These are phyloP conservation scores for Gymnopithys bicolor DNA, from an alignment of 2,797 vertebrate species.

Conservation along the genomic window DNA sequence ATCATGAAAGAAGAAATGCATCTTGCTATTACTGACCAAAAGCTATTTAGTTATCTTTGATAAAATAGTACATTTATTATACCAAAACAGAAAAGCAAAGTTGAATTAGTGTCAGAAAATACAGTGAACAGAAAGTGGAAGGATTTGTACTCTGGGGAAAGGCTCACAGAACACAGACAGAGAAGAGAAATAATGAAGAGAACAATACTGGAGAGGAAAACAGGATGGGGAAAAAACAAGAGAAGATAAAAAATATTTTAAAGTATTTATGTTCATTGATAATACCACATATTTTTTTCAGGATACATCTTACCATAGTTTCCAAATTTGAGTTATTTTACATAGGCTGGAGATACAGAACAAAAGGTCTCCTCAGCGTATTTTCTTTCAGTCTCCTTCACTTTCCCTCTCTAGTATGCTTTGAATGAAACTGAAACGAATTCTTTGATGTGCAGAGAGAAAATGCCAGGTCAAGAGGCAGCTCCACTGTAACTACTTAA, in stretches of 20 bases:
- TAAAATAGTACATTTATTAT: background rate
- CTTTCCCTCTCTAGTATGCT: background rate
- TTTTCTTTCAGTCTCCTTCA: background rate
- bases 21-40: background rate
- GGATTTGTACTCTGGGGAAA: background rate
- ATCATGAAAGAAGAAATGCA: background rate
- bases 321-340: background rate
- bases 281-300: background rate
- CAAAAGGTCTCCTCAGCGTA: background rate
- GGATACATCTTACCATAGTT: background rate
- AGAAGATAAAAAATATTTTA: background rate
- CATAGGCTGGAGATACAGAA: background rate
- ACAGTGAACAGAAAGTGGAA: background rate
- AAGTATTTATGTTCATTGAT: background rate
- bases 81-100: background rate
- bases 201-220: background rate
- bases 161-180: background rate
- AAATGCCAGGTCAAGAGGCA: background rate
- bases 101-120: background rate
- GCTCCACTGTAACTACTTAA: background rate
- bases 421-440: background rate
- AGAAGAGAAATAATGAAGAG: background rate
- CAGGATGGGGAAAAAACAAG: background rate
- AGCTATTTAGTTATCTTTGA: background rate
- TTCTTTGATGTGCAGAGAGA: background rate